A percentile compares a stretch with the other conserved stretches of the same genome.
Evolutionary conservation across 2,888 invertebrate species (phyloP).

Genomic region (Cerastis rubricosa): DNA sequence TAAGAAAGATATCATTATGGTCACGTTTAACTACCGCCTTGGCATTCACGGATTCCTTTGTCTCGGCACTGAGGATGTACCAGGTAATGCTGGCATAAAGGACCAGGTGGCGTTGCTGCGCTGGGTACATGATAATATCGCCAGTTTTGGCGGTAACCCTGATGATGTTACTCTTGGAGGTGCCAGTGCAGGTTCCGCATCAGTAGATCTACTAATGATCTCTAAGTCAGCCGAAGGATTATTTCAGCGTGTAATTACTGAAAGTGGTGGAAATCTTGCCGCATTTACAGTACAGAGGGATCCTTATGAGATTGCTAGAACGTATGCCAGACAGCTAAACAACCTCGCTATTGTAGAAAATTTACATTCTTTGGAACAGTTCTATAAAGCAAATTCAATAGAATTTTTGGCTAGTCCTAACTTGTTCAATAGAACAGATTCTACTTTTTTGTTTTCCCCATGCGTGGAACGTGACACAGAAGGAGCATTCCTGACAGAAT

Average conservation of each 20-base stretch:
- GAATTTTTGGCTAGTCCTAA: constrained; percentile 64
- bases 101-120: constrained; percentile 73
- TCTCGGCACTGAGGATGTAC: constrained; percentile 69
- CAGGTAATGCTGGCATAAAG: constrained; percentile 77
- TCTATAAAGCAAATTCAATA: constrained; percentile 71
- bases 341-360: constrained; percentile 72
- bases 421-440: constrained; percentile 59
- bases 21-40: constrained; percentile 72
- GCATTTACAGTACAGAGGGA: constrained; percentile 70
- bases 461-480: constrained; percentile 62
- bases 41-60: constrained; percentile 71
- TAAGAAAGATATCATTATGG: constrained; percentile 65
- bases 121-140: constrained; percentile 76
- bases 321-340: constrained; percentile 66
- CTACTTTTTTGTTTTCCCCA: constrained; percentile 63
- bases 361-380: constrained; percentile 72
- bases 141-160: constrained; percentile 74
- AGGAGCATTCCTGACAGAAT: constrained; percentile 71
- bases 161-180: constrained; percentile 74
- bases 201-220: constrained; percentile 70
- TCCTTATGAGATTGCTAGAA: constrained; percentile 73
- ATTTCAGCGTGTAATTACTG: constrained; percentile 73
- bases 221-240: constrained; percentile 71
- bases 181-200: constrained; percentile 70
- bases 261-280: constrained; percentile 71